These are phyloP conservation scores for Xenus cinereus DNA, from an alignment of 2,113 vertebrate genomes.

Conservation along the genomic window DNA sequence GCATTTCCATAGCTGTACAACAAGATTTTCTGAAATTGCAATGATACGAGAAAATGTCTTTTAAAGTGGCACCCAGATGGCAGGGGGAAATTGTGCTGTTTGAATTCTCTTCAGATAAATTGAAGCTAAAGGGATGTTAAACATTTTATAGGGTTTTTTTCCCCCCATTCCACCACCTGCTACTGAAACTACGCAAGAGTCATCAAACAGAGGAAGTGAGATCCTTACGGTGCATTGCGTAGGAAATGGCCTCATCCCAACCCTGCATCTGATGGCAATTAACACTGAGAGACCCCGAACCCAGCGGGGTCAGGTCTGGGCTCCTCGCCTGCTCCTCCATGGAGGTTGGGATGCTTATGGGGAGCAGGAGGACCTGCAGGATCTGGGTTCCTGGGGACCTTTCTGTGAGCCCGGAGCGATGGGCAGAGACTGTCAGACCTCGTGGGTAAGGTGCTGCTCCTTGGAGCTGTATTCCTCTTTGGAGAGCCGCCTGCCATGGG, in stretches of 20 bases:
- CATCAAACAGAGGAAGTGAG: background rate
- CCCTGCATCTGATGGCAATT: background rate
- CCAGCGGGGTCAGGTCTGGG: background rate
- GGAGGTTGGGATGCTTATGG: fast-evolving
- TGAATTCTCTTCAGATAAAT: conserved; percentile 29
- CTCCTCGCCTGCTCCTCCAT: fast-evolving
- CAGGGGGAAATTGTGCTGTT: conserved; percentile 33
- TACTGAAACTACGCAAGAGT: background rate
- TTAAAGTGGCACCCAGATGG: conserved; percentile 60
- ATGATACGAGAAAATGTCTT: conserved; percentile 38
- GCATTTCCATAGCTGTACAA: conserved; percentile 31
- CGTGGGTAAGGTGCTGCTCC: background rate
- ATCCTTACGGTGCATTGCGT: background rate
- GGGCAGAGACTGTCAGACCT: background rate
- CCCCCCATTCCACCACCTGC: background rate
- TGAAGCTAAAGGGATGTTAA: conserved; percentile 46
- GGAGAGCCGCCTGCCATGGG: background rate
- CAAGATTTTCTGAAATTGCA: conserved; percentile 52
- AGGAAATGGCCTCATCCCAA: background rate
- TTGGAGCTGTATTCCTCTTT: background rate
- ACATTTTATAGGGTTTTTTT: background rate
- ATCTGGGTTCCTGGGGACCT: fast-evolving
- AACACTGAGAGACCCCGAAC: background rate
- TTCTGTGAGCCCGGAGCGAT: fast-evolving
- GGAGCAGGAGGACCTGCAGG: background rate